Conservation (phyloP, 2,797 vertebrate species). For the Macropodus opercularis region DNA sequence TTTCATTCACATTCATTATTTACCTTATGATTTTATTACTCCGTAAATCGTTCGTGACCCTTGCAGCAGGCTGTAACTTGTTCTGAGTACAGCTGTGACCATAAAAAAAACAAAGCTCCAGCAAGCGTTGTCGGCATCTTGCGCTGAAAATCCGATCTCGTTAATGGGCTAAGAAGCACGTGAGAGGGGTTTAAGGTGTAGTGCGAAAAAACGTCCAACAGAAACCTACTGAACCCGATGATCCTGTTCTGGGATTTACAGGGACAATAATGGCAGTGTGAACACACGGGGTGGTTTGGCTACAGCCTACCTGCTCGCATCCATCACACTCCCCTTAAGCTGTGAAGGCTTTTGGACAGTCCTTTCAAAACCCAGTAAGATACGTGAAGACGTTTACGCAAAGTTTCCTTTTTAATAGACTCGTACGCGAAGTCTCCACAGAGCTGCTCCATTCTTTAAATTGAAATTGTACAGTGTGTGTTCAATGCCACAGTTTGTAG, state of each 20-base stretch:
- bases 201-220: slow-evolving; percentile 4
- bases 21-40: neutral
- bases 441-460: slow-evolving; percentile 33
- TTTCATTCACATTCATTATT: neutral
- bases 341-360: slow-evolving; percentile 5
- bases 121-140: neutral
- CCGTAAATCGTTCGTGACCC: neutral
- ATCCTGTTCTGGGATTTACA: slow-evolving; percentile 65
- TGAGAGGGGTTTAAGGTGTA: slow-evolving; percentile 1
- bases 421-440: slow-evolving; percentile 11
- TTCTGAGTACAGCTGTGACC: neutral
- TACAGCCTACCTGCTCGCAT: slow-evolving; percentile 38
- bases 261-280: slow-evolving; percentile 38
- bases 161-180: slow-evolving; percentile 4
- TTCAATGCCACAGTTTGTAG: slow-evolving; percentile 45
- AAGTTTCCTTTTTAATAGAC: slow-evolving; percentile 2
- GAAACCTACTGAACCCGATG: slow-evolving; percentile 61
- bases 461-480: slow-evolving; percentile 32
- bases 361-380: slow-evolving; percentile 17
- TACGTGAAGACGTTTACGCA: slow-evolving; percentile 10
- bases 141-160: neutral
- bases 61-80: neutral
- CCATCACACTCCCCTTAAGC: slow-evolving; percentile 35
- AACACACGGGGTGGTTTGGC: slow-evolving; percentile 40
- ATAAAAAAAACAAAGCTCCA: neutral